A percentile compares a stretch with the other conserved stretches of the same genome.
phyloP scores from a whole-genome alignment of 2,797 vertebrate genomes.

The Sebastes baramenuke region DNA sequence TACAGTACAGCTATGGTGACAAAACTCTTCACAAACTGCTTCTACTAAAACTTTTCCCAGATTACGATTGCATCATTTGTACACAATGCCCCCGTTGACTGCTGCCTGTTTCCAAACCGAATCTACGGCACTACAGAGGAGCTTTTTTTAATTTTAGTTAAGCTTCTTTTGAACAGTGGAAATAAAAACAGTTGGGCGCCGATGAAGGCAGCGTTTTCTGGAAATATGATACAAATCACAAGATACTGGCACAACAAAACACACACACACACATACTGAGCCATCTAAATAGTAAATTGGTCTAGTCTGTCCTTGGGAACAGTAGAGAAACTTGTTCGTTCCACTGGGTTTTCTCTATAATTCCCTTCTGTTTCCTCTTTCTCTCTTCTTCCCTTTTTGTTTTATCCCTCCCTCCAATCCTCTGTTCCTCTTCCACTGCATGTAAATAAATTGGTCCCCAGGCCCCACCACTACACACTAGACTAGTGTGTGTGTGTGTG shows the following conservation, averaged over 20 bases:
- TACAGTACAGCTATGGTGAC: background rate
- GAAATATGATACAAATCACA: slow-evolving; percentile 31
- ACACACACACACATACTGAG: slow-evolving; percentile 26
- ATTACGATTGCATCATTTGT: background rate
- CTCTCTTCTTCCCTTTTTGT: slow-evolving; percentile 50
- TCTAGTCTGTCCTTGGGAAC: slow-evolving; percentile 62
- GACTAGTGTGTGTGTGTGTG: slow-evolving; percentile 33
- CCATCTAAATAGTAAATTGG: slow-evolving; percentile 62
- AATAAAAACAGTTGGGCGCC: slow-evolving; percentile 34
- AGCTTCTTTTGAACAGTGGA: slow-evolving; percentile 9
- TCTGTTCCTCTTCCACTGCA: slow-evolving; percentile 69
- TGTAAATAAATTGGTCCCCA: slow-evolving; percentile 85
- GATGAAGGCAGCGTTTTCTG: slow-evolving; percentile 36
- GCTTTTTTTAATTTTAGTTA: background rate
- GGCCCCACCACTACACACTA: slow-evolving; percentile 51
- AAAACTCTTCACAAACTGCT: background rate
- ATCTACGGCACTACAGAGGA: background rate
- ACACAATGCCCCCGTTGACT: background rate
- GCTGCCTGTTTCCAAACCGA: background rate
- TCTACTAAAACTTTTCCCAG: background rate
- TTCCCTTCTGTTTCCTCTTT: slow-evolving; percentile 63
- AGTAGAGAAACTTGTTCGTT: slow-evolving; percentile 53
- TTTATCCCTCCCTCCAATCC: slow-evolving; percentile 56
- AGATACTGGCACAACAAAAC: slow-evolving; percentile 25
- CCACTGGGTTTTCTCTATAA: slow-evolving; percentile 68